Evolutionary conservation across 2,113 vertebrate species (phyloP).

Genomic region (Henicopernis longicauda): DNA sequence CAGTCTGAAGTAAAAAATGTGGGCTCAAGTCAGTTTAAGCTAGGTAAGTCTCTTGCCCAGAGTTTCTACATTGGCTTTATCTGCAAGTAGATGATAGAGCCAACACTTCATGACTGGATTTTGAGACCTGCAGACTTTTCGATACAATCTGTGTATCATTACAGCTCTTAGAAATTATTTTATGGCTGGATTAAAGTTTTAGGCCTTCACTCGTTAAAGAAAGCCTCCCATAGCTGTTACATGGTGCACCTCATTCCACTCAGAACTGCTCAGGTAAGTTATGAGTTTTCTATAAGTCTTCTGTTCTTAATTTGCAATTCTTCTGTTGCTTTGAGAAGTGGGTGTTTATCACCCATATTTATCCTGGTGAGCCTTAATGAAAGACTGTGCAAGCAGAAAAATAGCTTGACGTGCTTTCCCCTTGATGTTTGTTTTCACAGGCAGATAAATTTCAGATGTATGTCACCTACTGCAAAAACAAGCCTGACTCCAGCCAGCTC

Average conservation of each 20-base stretch:
- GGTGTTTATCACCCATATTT: neutral
- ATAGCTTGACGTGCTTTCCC: conserved; percentile 14
- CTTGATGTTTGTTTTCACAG: conserved; percentile 74
- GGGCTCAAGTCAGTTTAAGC: neutral
- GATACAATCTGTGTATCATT: neutral
- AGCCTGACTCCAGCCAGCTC: conserved; percentile 97
- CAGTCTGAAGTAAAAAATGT: neutral
- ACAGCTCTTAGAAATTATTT: neutral
- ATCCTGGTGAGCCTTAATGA: neutral
- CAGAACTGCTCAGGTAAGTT: neutral
- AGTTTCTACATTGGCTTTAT: neutral
- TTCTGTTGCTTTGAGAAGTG: neutral
- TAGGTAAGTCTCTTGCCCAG: neutral
- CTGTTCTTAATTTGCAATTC: neutral
- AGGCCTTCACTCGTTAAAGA: neutral
- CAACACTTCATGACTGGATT: neutral
- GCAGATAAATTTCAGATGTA: conserved; percentile 99
- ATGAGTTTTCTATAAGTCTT: neutral
- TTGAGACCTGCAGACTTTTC: neutral
- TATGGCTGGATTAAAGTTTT: neutral
- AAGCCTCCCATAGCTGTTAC: neutral
- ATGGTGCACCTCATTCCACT: neutral
- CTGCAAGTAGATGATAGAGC: neutral
- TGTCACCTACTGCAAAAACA: conserved; percentile 99
- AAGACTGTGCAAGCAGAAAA: neutral